Conservation (phyloP, 1,140 invertebrate genomes). For the Aphis craccivora region DNA sequence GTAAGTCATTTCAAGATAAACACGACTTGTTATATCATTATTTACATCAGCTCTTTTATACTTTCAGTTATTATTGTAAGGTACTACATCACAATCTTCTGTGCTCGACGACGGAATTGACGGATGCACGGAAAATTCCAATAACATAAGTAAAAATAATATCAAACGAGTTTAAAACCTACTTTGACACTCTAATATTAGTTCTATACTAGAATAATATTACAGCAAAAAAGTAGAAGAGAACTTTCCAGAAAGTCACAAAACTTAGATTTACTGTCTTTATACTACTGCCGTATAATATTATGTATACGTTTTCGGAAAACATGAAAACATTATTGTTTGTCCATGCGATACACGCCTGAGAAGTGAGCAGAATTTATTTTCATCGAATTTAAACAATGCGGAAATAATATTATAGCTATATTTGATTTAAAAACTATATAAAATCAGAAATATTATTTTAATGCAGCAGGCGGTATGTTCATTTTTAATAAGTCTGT, state of each 20-base stretch:
- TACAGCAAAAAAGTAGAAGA: not conserved
- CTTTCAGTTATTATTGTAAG: not conserved
- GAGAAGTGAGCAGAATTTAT: not conserved
- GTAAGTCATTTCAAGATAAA: slow-evolving; percentile 2
- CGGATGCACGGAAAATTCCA: not conserved
- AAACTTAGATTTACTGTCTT: not conserved
- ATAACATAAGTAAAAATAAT: not conserved
- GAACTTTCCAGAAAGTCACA: not conserved
- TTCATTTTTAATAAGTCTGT: not conserved
- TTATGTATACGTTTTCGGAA: not conserved
- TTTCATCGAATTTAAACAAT: not conserved
- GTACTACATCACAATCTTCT: not conserved
- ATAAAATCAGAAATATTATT: not conserved
- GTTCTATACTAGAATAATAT: not conserved
- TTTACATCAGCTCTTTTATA: not conserved
- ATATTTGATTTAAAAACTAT: not conserved
- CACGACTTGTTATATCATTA: not conserved
- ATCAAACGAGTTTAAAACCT: not conserved
- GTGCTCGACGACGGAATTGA: not conserved
- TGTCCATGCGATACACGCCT: not conserved
- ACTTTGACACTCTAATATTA: not conserved
- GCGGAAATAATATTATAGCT: not conserved
- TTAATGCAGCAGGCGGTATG: not conserved
- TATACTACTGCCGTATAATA: not conserved
- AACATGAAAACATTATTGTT: not conserved